Conservation (phyloP, 2,797 vertebrate species). For the Tenualosa ilisha region DNA sequence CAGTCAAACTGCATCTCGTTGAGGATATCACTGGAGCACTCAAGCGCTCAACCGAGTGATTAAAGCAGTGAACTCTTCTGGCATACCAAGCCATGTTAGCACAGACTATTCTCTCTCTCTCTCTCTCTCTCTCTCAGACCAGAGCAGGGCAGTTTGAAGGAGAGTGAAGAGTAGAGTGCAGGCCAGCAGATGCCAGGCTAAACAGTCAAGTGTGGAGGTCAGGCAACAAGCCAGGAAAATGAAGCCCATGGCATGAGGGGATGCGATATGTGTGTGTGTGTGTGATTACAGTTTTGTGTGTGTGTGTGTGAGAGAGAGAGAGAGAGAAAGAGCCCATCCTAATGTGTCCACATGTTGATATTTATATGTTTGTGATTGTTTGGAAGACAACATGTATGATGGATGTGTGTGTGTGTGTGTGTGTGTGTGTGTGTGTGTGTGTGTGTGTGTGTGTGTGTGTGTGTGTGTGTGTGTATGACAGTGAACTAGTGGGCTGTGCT, state of each 20-base stretch:
- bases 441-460: neutral
- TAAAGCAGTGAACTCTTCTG: slow-evolving; percentile 28
- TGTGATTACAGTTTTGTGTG: neutral
- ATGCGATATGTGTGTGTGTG: neutral
- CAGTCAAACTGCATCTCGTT: slow-evolving; percentile 6
- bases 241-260: neutral
- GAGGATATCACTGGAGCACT: slow-evolving; percentile 42
- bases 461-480: neutral
- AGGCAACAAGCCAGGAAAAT: neutral
- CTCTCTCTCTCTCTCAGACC: slow-evolving; percentile 22
- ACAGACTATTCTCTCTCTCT: slow-evolving; percentile 3
- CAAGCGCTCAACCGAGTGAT: slow-evolving; percentile 41
- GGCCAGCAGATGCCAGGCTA: neutral
- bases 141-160: neutral
- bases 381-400: too few species aligned
- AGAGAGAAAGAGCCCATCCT: too few species aligned
- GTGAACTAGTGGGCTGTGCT: neutral
- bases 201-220: neutral
- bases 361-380: too few species aligned
- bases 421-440: slow-evolving; percentile 4
- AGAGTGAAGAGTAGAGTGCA: neutral
- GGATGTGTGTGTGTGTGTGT: neutral
- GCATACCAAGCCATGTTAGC: slow-evolving; percentile 18
- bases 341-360: too few species aligned
- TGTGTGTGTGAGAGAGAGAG: neutral